These are phyloP conservation scores for Pseudocheirus occidentalis DNA, from an alignment of 2,797 vertebrate genomes.

Conservation along the genomic window DNA sequence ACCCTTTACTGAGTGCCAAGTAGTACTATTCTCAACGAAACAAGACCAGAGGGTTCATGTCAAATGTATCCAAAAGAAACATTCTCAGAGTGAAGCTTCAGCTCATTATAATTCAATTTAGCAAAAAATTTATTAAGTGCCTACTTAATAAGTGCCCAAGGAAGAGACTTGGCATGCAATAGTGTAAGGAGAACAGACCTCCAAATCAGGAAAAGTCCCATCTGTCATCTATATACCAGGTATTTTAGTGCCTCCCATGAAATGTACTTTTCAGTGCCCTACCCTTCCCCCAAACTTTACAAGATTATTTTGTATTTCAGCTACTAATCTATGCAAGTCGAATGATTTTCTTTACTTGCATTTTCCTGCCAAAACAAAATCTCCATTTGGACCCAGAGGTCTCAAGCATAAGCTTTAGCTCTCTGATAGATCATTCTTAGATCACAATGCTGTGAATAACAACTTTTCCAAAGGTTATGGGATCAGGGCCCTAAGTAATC, in stretches of 20 bases:
- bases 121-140: not conserved
- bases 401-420: not conserved
- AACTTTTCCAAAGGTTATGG: not conserved
- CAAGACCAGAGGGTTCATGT: not conserved
- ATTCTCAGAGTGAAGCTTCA: not conserved
- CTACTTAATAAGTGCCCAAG: not conserved
- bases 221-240: not conserved
- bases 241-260: not conserved
- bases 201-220: not conserved
- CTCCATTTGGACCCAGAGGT: not conserved
- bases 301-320: not conserved
- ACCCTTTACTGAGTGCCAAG: not conserved
- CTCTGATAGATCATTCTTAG: not conserved
- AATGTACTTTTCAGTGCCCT: not conserved
- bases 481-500: not conserved
- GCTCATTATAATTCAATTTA: not conserved
- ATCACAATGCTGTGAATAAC: not conserved
- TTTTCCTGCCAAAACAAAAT: not conserved
- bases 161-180: not conserved
- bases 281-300: not conserved
- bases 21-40: not conserved
- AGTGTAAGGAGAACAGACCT: not conserved
- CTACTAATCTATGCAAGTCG: not conserved
- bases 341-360: not conserved
- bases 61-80: not conserved